phyloP scores from a whole-genome alignment of 2,113 vertebrate genomes.

The Delphinapterus leucas region DNA sequence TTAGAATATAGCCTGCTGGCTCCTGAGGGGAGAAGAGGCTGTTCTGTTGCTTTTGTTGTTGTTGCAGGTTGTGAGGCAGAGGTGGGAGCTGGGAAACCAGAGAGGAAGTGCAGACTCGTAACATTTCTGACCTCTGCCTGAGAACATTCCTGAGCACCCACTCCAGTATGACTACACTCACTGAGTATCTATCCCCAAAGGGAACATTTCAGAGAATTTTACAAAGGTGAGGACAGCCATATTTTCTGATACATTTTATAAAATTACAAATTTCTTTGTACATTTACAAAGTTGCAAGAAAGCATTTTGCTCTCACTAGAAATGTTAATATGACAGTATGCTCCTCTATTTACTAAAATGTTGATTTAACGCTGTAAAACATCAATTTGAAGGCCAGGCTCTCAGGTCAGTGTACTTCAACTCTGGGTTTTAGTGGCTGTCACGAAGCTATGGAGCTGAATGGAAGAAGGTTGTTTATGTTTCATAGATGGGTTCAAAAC shows the following conservation, averaged over 20 bases:
- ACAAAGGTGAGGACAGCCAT: neutral
- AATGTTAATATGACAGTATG: neutral
- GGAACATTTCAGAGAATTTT: neutral
- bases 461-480: neutral
- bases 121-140: neutral
- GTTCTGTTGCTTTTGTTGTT: neutral
- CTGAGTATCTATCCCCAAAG: neutral
- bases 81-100: neutral
- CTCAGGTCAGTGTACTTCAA: neutral
- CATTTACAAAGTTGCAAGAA: neutral
- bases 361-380: neutral
- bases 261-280: neutral
- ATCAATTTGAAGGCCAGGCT: neutral
- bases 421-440: neutral
- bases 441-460: neutral
- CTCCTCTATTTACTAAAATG: neutral
- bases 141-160: neutral
- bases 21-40: neutral
- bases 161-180: fast-evolving
- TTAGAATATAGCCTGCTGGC: neutral
- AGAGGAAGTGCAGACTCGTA: neutral
- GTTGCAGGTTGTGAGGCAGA: neutral
- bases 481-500: neutral
- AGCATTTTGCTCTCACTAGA: neutral
- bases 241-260: neutral